phyloP scores from a whole-genome alignment of 2,888 invertebrate species.

The Halictus quadricinctus region DNA sequence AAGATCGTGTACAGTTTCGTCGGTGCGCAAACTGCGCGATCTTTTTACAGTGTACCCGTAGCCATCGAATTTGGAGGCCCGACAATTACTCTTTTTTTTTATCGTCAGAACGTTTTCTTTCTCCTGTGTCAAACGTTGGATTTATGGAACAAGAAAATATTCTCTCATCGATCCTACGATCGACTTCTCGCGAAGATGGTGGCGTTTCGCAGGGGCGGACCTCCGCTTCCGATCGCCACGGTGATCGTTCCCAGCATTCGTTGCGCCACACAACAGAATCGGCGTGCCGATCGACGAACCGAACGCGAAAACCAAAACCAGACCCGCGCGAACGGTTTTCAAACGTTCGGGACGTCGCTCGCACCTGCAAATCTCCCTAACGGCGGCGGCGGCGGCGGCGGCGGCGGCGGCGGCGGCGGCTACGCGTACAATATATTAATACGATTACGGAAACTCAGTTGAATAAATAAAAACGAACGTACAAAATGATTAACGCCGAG shows the following conservation, averaged over 20 bases:
- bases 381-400: background rate
- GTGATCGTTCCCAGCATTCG: background rate
- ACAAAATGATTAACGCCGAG: slow-evolving; percentile 45
- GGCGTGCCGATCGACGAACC: background rate
- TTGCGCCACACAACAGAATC: slow-evolving; percentile 10
- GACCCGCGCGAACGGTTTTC: slow-evolving; percentile 17
- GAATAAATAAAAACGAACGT: slow-evolving; percentile 61
- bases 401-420: background rate
- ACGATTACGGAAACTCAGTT: slow-evolving; percentile 48
- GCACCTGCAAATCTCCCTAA: slow-evolving; percentile 34
- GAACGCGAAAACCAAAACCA: slow-evolving; percentile 37
- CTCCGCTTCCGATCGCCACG: background rate
- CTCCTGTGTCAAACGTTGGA: no score
- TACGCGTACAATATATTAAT: slow-evolving; percentile 50
- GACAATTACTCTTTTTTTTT: background rate
- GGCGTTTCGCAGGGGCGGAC: background rate
- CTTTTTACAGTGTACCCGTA: background rate
- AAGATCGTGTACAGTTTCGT: slow-evolving; percentile 5
- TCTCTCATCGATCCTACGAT: background rate
- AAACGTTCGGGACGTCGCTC: slow-evolving; percentile 22
- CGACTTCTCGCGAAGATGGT: background rate
- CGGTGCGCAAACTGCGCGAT: background rate
- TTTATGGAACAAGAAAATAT: no score
- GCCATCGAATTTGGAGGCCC: background rate
- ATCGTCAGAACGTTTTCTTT: background rate